A percentile compares a stretch with the other conserved stretches of the same genome.
These are phyloP conservation scores for Zaprionus gabonicus DNA, from an alignment of 1,140 invertebrate species.

Conservation along the genomic window DNA sequence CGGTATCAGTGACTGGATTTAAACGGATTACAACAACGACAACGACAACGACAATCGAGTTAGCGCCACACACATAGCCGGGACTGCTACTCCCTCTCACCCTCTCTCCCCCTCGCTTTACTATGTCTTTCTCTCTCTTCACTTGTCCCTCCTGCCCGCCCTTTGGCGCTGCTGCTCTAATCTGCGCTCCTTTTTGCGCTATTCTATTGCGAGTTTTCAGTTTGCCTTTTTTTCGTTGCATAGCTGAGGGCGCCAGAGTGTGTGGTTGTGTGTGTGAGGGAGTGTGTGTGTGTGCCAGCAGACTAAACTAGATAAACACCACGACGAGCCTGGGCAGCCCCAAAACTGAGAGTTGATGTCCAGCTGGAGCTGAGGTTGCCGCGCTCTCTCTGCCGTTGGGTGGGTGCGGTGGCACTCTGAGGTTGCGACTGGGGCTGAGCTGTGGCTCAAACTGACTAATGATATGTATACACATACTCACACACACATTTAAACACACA, in stretches of 20 bases:
- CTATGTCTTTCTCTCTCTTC: constrained; percentile 12
- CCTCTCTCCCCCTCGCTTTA: constrained; percentile 1
- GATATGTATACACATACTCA: constrained; percentile 37
- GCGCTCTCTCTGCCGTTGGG: constrained; percentile 1
- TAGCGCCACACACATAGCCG: constrained; percentile 64
- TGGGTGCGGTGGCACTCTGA: constrained; percentile 18
- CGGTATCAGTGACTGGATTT: constrained; percentile 80
- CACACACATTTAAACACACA: constrained; percentile 3
- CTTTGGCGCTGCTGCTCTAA: background rate
- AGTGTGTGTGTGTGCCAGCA: constrained; percentile 28
- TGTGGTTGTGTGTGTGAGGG: constrained; percentile 15
- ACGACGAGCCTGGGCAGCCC: constrained; percentile 33
- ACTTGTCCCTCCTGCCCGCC: background rate
- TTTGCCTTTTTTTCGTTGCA: constrained; percentile 33
- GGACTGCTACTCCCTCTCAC: background rate
- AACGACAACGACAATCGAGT: constrained; percentile 73
- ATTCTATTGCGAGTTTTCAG: constrained; percentile 30
- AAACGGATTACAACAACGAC: constrained; percentile 79
- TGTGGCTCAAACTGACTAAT: constrained; percentile 48
- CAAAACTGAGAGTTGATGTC: constrained; percentile 49
- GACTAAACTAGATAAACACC: constrained; percentile 74
- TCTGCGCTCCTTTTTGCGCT: constrained; percentile 1
- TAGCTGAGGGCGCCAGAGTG: constrained; percentile 21
- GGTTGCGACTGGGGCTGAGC: constrained; percentile 16
- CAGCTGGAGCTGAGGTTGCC: constrained; percentile 22